Evolutionary conservation across 2,113 vertebrate genomes (phyloP), one percentile per base, ranked within the genome.

Genomic region (Pundamilia nyererei): DNA sequence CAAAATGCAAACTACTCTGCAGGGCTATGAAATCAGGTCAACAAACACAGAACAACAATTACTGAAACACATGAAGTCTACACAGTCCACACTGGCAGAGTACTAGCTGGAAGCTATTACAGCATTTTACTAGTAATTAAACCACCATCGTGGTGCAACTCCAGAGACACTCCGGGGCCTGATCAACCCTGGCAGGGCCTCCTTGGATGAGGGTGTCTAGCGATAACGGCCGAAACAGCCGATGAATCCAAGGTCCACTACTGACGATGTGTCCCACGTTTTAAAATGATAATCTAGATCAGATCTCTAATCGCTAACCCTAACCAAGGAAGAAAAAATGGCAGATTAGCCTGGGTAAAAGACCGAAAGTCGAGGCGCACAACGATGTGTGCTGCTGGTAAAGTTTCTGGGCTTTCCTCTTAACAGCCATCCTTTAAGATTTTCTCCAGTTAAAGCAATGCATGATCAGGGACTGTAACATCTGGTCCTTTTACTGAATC

Each of bases 91-190:
- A 19, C 21, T 26, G 21, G 13, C 68, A 17, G 40, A 29, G 4
- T 47, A 47, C 21, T 2, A 45, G 21, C 68, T 45, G 13, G 40
- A 45, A 9, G 9, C 21, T 47, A 17, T 75, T 15, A 75, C 1
- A 75, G 14, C 14, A 6, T 72, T 72, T 72, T 42, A 9, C 38
- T 15, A 13, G 62, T 68, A 38, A 21, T 68, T 24, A 72, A 70
- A 70, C 2, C 65, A 45, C 13, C n/a, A 24, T 42, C 14, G 12
- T 45, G 3, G 38, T 72, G 38, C 5, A 1, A 24, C 8, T 58
- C 0, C 56, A 60, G 26, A 6, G 14, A 42, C 11, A 0, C 14
- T 60, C 56, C 0, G 0, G 56, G 26, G 56, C 56, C 26, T 31
- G 8, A 31, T 3, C 26, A 31, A 3, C 2, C 56, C 56, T 6